These are phyloP conservation scores for Aphrocallistes beatrix DNA, from an alignment of 37 sponge, comb jelly and placozoan species.

Conservation along the genomic window DNA sequence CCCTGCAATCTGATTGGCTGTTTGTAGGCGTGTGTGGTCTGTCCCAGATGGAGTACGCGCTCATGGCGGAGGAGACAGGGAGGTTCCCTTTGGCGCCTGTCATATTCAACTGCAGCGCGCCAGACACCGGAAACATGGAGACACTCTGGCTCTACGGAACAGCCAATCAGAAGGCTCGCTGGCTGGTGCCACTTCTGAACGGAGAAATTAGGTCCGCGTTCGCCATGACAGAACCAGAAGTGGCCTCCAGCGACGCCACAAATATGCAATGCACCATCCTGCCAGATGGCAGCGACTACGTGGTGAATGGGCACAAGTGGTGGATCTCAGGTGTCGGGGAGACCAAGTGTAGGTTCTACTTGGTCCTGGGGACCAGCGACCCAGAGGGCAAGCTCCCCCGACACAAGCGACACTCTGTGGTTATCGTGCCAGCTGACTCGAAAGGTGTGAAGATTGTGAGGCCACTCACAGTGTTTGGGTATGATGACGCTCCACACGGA, in stretches of 20 bases:
- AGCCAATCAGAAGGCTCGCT: constrained; percentile 60
- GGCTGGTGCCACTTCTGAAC: constrained; percentile 75
- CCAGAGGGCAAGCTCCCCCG: background rate
- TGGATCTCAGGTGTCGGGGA: constrained; percentile 57
- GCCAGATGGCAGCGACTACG: constrained; percentile 41
- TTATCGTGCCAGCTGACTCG: constrained; percentile 67
- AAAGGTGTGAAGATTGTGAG: constrained; percentile 61
- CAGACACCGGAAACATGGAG: constrained; percentile 93
- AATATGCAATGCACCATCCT: constrained; percentile 53
- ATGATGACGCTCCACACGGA: constrained; percentile 74
- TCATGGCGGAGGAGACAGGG: constrained; percentile 80
- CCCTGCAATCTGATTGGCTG: no score
- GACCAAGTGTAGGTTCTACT: background rate
- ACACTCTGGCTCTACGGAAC: constrained; percentile 71
- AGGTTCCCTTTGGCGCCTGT: constrained; percentile 51
- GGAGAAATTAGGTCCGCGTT: constrained; percentile 78
- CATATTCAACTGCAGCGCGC: constrained; percentile 81
- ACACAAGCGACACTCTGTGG: constrained; percentile 61
- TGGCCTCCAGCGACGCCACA: constrained; percentile 88
- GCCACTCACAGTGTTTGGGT: constrained; percentile 75
- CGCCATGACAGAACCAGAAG: constrained; percentile 67
- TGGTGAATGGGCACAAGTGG: constrained; percentile 84
- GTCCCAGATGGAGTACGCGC: constrained; percentile 78
- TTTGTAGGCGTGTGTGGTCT: constrained; percentile 44
- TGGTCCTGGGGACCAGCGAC: constrained; percentile 72